A percentile compares a stretch with the other conserved stretches of the same genome.
Evolutionary conservation across 2,113 vertebrate species (phyloP).

Genomic region (Pterocles burchelli): DNA sequence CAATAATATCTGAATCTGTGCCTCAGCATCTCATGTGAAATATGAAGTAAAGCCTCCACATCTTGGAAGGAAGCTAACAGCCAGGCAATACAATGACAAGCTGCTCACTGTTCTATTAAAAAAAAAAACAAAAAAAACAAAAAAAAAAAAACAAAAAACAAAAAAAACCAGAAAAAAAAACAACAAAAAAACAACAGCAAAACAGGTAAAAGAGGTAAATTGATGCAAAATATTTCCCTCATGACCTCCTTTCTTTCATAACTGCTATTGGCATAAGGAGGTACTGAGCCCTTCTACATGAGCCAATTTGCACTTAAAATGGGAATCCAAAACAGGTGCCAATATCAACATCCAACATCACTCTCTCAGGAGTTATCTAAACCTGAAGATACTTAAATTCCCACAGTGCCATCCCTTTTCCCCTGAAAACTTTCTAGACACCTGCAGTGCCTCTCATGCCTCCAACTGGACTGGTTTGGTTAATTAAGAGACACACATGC

Average conservation of each 20-base stretch:
- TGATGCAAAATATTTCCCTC: not conserved
- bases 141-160: not conserved
- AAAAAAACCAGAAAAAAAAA: not conserved
- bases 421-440: not conserved
- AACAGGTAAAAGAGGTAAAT: not conserved
- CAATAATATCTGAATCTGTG: not conserved
- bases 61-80: not conserved
- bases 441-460: not conserved
- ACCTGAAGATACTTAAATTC: not conserved
- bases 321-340: not conserved
- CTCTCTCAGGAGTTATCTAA: not conserved
- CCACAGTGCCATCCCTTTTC: not conserved
- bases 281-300: not conserved
- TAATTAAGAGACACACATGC: not conserved
- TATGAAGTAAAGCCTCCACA: not conserved
- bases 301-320: not conserved
- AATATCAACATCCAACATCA: not conserved
- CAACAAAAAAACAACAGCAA: not conserved
- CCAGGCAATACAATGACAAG: not conserved
- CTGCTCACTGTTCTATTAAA: not conserved
- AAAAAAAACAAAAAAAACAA: not conserved
- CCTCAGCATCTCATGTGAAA: not conserved
- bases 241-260: not conserved
- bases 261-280: not conserved
- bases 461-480: not conserved